Conservation (phyloP, 2,797 vertebrate genomes). For the Liparis tanakae region DNA sequence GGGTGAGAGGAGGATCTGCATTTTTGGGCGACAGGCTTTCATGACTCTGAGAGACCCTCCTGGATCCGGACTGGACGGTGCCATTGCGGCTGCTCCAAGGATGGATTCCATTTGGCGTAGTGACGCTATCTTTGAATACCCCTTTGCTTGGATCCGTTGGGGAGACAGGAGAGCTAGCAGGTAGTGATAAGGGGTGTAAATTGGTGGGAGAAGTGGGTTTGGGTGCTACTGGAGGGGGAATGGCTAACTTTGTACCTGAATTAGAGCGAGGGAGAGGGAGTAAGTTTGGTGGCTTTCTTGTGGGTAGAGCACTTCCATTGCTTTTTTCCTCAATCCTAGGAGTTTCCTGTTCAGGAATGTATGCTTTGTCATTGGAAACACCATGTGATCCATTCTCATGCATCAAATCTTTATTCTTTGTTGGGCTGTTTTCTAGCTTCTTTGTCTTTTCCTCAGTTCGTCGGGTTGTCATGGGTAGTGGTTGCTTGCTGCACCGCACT, state of each 20-base stretch:
- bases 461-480: slow-evolving; percentile 15
- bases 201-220: slow-evolving; percentile 70
- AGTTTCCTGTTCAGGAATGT: slow-evolving; percentile 40
- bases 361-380: slow-evolving; percentile 56
- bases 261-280: slow-evolving; percentile 61
- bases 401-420: slow-evolving; percentile 50
- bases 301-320: slow-evolving; percentile 37
- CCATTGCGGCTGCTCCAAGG: slow-evolving; percentile 83
- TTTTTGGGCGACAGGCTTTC: slow-evolving; percentile 85
- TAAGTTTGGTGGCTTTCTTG: slow-evolving; percentile 51
- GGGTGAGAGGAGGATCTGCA: slow-evolving; percentile 71
- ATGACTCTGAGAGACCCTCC: slow-evolving; percentile 84
- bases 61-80: slow-evolving; percentile 71
- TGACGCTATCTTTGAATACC: slow-evolving; percentile 66
- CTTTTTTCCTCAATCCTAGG: slow-evolving; percentile 40
- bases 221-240: slow-evolving; percentile 77
- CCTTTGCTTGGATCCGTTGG: slow-evolving; percentile 74
- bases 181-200: slow-evolving; percentile 73
- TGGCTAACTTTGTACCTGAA: slow-evolving; percentile 70
- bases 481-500: slow-evolving; percentile 73
- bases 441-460: slow-evolving; percentile 51
- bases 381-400: slow-evolving; percentile 49
- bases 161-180: slow-evolving; percentile 75
- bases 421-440: slow-evolving; percentile 52
- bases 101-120: slow-evolving; percentile 76